Base-by-base conservation (phyloP, 2,888 invertebrate genomes). In the Cataglyphis albicans region DNA sequence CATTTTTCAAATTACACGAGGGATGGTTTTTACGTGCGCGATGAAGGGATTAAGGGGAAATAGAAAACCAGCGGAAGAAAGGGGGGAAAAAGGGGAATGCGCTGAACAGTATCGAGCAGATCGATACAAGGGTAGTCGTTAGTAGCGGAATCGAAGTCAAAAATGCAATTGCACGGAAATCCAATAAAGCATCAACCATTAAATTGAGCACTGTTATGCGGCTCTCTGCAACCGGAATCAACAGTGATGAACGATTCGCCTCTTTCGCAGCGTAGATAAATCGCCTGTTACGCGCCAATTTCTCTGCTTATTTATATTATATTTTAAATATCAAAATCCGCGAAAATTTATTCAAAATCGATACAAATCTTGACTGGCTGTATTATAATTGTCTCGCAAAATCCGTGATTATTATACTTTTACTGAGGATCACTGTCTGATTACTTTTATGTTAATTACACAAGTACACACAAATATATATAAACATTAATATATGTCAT, bases 141-240 rank as follows among this genome's bases (percentile, higher is more conserved):
- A 91, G 90, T 86, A 86, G 83, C 87, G 87, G 87, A 91, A 91
- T 91, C 88, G 89, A 86, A 89, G 87, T 88, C 81, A 92, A 92
- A 90, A 90, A 89, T 92, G 90, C 91, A 89, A 90, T 90, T 91
- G 91, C 89, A 89, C 88, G 89, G 87, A 90, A 91, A 90, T 90
- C 91, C 91, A 90, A 91, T 92, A 92, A 92, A 91, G 87, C 89
- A 87, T 88, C 88, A 85, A 89, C 90, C 92, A 91, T 91, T 90
- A 92, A 92, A 91, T 91, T 87, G 91, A 89, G 87, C 88, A 86
- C 86, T 64, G 87, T 89, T 78, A 82, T 75, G 57, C 63, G 65
- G 78, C 73, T 80, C 59, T 78, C 68, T 18, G 21, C 59, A 32
- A 44, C 65, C 52, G 73, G 83, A 81, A 89, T 88, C 88, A 87